Evolutionary conservation across 1,140 invertebrate species (phyloP).

Genomic region (Euura lappo): DNA sequence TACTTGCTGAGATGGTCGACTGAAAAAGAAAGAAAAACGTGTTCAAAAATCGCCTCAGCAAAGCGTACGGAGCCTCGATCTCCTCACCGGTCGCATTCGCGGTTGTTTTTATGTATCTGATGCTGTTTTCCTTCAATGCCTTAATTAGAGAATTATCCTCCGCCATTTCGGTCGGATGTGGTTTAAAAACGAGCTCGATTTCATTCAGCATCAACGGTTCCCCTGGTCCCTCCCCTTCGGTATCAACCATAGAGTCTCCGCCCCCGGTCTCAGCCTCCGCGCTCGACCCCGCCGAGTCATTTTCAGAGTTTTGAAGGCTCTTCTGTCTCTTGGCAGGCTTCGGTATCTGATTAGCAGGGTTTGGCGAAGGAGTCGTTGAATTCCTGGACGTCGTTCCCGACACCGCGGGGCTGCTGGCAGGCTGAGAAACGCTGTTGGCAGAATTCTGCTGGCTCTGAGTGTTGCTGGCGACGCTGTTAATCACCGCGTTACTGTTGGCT

Average conservation of each 20-base stretch:
- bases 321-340: conserved; percentile 59
- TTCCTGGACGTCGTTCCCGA: conserved; percentile 56
- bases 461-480: conserved; percentile 29
- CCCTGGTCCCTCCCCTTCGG: conserved; percentile 76
- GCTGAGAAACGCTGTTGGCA: conserved; percentile 41
- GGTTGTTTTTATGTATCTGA: conserved; percentile 92
- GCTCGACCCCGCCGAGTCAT: conserved; percentile 59
- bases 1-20: conserved; percentile 97
- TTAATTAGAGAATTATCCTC: conserved; percentile 82
- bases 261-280: conserved; percentile 68
- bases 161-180: conserved; percentile 91
- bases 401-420: conserved; percentile 45
- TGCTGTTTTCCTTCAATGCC: conserved; percentile 82
- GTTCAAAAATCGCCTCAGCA: background rate
- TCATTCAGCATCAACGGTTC: conserved; percentile 81
- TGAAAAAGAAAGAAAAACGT: conserved; percentile 46
- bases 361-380: conserved; percentile 55
- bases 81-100: conserved; percentile 89
- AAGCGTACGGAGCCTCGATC: conserved; percentile 8
- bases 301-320: conserved; percentile 65
- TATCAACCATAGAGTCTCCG: conserved; percentile 78
- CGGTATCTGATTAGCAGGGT: conserved; percentile 53
- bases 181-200: conserved; percentile 95
- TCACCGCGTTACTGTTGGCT: conserved; percentile 37
- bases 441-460: conserved; percentile 38